phyloP scores from a whole-genome alignment of 2,113 vertebrate species.

The Rafetus swinhoei region DNA sequence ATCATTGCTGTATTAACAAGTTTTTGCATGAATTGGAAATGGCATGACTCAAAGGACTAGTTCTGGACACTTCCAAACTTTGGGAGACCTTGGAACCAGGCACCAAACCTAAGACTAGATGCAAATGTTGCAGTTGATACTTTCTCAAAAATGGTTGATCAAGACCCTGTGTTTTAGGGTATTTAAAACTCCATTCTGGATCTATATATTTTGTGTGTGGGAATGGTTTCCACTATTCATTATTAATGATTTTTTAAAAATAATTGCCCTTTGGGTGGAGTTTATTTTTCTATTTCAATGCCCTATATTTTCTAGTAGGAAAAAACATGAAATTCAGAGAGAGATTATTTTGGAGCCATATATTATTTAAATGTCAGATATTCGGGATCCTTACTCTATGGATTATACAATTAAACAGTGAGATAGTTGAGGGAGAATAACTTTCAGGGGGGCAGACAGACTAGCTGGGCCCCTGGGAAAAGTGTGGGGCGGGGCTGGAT shows the following conservation, averaged over 20 bases:
- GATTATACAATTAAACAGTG: neutral
- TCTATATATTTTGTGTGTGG: neutral
- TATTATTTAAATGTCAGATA: too few species aligned
- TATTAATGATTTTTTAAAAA: neutral
- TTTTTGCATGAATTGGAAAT: fast-evolving
- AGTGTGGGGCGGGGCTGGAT: too few species aligned
- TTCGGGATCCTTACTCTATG: neutral
- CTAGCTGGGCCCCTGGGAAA: too few species aligned
- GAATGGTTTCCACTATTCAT: neutral
- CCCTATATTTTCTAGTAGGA: neutral
- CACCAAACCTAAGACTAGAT: neutral
- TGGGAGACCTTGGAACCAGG: neutral
- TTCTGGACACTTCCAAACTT: neutral
- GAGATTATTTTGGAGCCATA: too few species aligned
- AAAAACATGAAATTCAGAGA: neutral
- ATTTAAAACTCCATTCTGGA: neutral
- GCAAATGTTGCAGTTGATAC: neutral
- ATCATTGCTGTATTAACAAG: neutral
- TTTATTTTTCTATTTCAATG: neutral
- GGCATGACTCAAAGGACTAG: neutral
- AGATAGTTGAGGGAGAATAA: neutral
- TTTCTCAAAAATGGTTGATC: neutral
- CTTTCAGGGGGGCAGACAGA: neutral
- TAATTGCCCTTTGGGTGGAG: neutral
- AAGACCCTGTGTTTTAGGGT: neutral